These are phyloP conservation scores for Eilema depressum DNA, from an alignment of 2,888 invertebrate species.

Conservation along the genomic window DNA sequence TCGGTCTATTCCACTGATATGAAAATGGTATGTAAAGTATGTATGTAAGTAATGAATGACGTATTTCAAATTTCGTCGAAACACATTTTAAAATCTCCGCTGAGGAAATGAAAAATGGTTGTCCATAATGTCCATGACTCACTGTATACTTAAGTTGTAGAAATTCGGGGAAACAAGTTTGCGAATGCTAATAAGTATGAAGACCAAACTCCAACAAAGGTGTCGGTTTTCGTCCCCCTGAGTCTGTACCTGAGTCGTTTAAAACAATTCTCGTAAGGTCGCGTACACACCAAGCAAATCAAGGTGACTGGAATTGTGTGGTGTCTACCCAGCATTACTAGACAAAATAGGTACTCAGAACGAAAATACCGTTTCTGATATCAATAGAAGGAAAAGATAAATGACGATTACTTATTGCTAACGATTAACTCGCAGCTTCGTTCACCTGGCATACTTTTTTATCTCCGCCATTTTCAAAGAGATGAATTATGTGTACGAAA, in stretches of 20 bases:
- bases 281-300: background rate
- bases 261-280: background rate
- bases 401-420: conserved; percentile 12
- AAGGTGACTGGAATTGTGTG: background rate
- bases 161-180: conserved; percentile 24
- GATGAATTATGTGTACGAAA: conserved; percentile 1
- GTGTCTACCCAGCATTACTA: background rate
- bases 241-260: background rate
- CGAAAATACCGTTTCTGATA: conserved; percentile 1
- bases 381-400: conserved; percentile 7
- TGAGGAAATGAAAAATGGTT: background rate
- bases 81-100: background rate
- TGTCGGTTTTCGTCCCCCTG: background rate
- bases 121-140: background rate
- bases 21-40: background rate
- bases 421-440: conserved; percentile 8
- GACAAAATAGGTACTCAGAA: background rate
- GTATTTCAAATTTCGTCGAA: background rate
- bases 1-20: background rate
- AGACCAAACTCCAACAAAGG: conserved; percentile 30
- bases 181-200: conserved; percentile 41
- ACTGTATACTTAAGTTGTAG: conserved; percentile 1
- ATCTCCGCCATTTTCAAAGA: conserved; percentile 5
- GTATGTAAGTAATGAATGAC: background rate
- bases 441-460: conserved; percentile 6